These are phyloP conservation scores for Morbakka virulenta DNA, from an alignment of 30 jellyfish, hydroid and myxozoan genomes.

Conservation along the genomic window DNA sequence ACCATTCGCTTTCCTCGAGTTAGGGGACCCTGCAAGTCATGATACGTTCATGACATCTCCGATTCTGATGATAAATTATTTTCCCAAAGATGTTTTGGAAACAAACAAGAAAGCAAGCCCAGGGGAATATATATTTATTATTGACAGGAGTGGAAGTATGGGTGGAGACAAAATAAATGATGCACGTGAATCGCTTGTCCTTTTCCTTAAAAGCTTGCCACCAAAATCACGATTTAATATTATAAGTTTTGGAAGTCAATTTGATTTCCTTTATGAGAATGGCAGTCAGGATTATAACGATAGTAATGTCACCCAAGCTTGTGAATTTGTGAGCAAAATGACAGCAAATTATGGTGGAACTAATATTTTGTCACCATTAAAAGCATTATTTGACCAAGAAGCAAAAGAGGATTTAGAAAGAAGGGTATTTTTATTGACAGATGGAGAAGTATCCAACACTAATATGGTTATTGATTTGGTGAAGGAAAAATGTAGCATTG, in stretches of 20 bases:
- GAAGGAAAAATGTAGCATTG: too few relatives aligned
- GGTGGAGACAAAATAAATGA: slow-evolving; percentile 48
- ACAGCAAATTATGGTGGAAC: slow-evolving; percentile 79
- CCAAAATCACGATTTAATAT: slow-evolving; percentile 72
- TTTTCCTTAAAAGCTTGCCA: slow-evolving; percentile 80
- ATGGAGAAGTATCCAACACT: slow-evolving; percentile 6
- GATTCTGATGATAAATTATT: slow-evolving; percentile 82
- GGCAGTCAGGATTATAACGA: slow-evolving; percentile 68
- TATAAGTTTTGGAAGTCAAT: slow-evolving; percentile 51
- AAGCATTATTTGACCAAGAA: slow-evolving; percentile 65
- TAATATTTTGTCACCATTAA: slow-evolving; percentile 74
- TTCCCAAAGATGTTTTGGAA: slow-evolving; percentile 36
- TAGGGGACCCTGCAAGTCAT: neutral
- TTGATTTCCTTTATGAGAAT: slow-evolving; percentile 44
- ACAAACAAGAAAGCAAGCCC: slow-evolving; percentile 26
- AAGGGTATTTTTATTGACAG: slow-evolving; percentile 84
- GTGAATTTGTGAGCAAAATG: slow-evolving; percentile 50
- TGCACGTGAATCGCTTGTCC: slow-evolving; percentile 56
- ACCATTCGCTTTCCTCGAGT: neutral
- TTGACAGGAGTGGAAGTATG: slow-evolving; percentile 81
- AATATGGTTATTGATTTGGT: too few relatives aligned
- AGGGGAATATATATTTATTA: slow-evolving; percentile 73
- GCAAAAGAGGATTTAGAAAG: slow-evolving; percentile 62
- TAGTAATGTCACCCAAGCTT: slow-evolving; percentile 60
- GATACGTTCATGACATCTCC: slow-evolving; percentile 76